phyloP scores from a whole-genome alignment of 2,797 vertebrate species.

The Diplodus puntazzo region DNA sequence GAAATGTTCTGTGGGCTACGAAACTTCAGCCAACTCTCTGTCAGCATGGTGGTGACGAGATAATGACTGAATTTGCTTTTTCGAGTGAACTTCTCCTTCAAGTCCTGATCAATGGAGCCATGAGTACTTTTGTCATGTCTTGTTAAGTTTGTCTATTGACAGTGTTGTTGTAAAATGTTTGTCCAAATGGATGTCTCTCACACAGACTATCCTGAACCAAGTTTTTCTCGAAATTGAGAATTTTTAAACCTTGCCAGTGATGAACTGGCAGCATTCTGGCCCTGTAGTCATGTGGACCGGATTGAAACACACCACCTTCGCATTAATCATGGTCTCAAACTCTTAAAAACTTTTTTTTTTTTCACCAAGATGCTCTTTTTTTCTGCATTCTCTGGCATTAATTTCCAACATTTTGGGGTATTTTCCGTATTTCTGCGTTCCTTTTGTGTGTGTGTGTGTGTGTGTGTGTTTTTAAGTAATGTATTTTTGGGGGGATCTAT shows the following conservation, averaged over 20 bases:
- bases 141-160: too few species aligned
- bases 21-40: too few species aligned
- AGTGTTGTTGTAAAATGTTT: too few species aligned
- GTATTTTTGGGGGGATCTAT: not conserved
- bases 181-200: too few species aligned
- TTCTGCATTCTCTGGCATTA: not conserved
- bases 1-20: too few species aligned
- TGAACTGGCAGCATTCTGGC: not conserved
- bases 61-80: too few species aligned
- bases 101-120: too few species aligned
- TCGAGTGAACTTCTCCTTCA: too few species aligned
- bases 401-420: not conserved
- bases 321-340: not conserved
- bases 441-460: not conserved
- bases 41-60: too few species aligned
- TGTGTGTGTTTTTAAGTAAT: too few species aligned
- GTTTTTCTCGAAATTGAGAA: not conserved
- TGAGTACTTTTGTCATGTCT: too few species aligned
- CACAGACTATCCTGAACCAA: too few species aligned
- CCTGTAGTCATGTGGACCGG: not conserved
- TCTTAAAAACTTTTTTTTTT: not conserved
- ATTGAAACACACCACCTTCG: not conserved
- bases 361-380: not conserved
- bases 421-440: not conserved
- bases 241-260: not conserved